phyloP scores from a whole-genome alignment of 2,797 vertebrate genomes.

The Anomalospiza imberbis region DNA sequence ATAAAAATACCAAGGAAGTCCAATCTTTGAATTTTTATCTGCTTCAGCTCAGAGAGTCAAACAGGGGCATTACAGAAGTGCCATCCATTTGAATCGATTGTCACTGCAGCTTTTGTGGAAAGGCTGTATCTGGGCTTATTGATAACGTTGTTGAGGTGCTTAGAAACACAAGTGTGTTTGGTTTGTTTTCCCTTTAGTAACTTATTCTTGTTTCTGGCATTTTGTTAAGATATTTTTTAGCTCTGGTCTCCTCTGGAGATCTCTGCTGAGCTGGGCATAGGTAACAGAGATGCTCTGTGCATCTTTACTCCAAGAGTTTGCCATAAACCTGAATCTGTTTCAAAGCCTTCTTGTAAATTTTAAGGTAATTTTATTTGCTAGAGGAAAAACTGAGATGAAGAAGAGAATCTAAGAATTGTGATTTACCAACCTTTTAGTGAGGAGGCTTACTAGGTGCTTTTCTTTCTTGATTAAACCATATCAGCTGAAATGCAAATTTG shows the following conservation, averaged over 20 bases:
- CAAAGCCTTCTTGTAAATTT: not conserved
- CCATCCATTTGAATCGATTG: conserved; percentile 32
- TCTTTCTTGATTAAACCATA: not conserved
- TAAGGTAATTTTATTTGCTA: not conserved
- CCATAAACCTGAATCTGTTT: not conserved
- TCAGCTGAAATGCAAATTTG: not conserved
- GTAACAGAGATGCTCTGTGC: not conserved
- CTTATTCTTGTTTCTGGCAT: not conserved
- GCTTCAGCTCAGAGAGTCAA: conserved; percentile 23
- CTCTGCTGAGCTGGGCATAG: not conserved
- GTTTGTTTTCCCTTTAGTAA: conserved; percentile 3
- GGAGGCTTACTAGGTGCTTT: not conserved
- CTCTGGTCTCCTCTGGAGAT: not conserved
- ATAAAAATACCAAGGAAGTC: conserved; percentile 32
- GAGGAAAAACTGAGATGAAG: not conserved
- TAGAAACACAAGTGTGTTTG: not conserved
- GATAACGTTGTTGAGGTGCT: conserved; percentile 22
- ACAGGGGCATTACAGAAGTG: not conserved
- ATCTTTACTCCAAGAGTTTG: not conserved
- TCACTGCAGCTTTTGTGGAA: not conserved
- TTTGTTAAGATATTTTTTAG: not conserved
- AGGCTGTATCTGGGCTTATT: conserved; percentile 16
- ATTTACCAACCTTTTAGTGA: not conserved
- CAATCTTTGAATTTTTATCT: conserved; percentile 47
- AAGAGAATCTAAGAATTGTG: not conserved